Percentiles rank a stretch among this genome's conserved stretches.
Conservation (phyloP, 2,888 invertebrate genomes). For the Chymomyza amoena region DNA sequence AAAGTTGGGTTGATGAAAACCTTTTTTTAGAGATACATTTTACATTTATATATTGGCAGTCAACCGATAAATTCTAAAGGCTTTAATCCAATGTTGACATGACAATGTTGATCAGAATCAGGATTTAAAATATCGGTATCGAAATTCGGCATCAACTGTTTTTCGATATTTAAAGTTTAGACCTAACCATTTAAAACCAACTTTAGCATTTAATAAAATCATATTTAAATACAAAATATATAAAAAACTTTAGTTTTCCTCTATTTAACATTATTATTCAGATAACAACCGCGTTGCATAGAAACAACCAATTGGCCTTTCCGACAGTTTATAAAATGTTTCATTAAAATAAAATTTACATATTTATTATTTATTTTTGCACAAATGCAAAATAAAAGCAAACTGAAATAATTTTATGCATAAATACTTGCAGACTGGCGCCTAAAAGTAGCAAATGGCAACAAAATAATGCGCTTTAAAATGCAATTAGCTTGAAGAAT, state of each 20-base stretch:
- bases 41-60: too few relatives aligned
- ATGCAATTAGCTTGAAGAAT: conserved; percentile 52
- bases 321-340: neutral
- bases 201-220: too few relatives aligned
- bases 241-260: neutral
- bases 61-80: too few relatives aligned
- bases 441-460: conserved; percentile 27
- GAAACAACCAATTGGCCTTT: neutral
- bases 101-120: too few relatives aligned
- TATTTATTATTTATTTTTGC: neutral
- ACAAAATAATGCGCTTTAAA: conserved; percentile 53
- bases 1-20: too few relatives aligned
- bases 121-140: too few relatives aligned
- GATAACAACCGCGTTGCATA: neutral
- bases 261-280: neutral
- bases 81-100: too few relatives aligned
- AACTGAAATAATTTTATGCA: neutral
- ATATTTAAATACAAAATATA: too few relatives aligned
- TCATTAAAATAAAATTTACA: neutral
- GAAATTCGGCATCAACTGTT: too few relatives aligned
- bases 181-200: too few relatives aligned
- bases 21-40: too few relatives aligned
- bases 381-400: neutral
- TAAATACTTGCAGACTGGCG: neutral
- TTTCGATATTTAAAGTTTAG: too few relatives aligned